Conservation (phyloP, 2,888 invertebrate species). For the Cephus pulcher region DNA sequence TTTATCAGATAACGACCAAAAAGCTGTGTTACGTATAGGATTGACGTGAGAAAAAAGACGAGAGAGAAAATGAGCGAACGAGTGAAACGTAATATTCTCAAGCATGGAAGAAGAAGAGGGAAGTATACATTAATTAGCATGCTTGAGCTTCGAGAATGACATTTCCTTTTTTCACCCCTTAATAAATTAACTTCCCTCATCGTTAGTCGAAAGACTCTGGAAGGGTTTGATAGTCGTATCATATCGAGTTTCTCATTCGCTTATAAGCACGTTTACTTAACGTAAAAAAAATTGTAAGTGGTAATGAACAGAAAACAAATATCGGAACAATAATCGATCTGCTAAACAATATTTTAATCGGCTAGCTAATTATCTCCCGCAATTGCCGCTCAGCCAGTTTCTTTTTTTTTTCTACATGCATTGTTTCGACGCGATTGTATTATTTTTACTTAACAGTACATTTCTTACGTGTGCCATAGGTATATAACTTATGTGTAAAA, state of each 20-base stretch:
- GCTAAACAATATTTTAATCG: not conserved
- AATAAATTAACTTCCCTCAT: not conserved
- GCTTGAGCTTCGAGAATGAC: not conserved
- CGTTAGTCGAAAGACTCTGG: not conserved
- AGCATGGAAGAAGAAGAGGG: not conserved
- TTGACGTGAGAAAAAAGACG: not conserved
- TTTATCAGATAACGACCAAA: not conserved
- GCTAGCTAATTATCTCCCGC: not conserved
- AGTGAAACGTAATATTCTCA: not conserved
- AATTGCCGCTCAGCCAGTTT: not conserved
- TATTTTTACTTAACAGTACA: conserved; percentile 23
- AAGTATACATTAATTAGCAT: not conserved
- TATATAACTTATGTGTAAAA: not conserved
- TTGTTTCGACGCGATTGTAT: conserved; percentile 29
- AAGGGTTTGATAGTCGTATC: not conserved
- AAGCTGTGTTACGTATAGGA: not conserved
- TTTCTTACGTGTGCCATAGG: not conserved
- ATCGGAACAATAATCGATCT: not conserved
- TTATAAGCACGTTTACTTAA: not conserved
- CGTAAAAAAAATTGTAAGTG: not conserved
- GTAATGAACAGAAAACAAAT: not conserved
- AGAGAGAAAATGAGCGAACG: not conserved
- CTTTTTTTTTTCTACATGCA: not conserved
- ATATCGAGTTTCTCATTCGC: not conserved
- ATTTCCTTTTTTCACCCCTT: not conserved